These are phyloP conservation scores for Hemiscyllium ocellatum DNA, from an alignment of 2,113 vertebrate species.

Conservation along the genomic window DNA sequence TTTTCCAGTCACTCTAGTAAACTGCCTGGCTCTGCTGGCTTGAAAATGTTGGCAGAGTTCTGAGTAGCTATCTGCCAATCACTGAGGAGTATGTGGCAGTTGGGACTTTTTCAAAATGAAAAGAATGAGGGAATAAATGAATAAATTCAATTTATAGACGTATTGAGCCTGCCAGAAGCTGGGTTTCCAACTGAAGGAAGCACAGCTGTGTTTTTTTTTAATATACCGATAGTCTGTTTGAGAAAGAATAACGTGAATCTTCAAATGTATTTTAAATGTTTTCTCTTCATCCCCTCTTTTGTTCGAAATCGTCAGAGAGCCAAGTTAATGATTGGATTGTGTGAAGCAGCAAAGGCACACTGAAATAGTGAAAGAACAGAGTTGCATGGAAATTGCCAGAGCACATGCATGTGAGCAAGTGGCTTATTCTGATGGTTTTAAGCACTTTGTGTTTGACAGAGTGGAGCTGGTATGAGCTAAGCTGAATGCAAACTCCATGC, in stretches of 20 bases:
- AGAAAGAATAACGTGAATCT: slow-evolving; percentile 19
- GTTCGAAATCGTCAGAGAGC: neutral
- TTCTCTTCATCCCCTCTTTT: neutral
- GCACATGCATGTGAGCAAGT: neutral
- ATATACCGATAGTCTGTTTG: neutral
- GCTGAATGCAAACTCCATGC: neutral
- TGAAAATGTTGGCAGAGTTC: neutral
- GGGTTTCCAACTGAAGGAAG: neutral
- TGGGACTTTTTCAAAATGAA: neutral
- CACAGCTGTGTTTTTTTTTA: slow-evolving; percentile 16
- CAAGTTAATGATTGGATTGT: slow-evolving; percentile 5
- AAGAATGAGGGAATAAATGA: neutral
- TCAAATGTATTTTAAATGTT: slow-evolving; percentile 16
- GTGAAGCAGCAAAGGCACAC: neutral
- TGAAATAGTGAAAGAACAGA: neutral
- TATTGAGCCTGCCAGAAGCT: neutral
- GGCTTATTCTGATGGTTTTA: neutral
- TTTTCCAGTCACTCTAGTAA: neutral
- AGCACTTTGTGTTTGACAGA: neutral
- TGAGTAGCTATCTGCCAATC: neutral
- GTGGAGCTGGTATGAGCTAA: neutral
- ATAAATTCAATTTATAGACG: neutral
- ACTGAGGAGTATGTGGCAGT: neutral
- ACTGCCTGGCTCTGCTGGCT: neutral
- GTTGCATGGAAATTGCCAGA: neutral